Evolutionary conservation across 2,888 invertebrate genomes (phyloP), one percentile per base, ranked within the genome.

Genomic region (Diaprepes abbreviatus): DNA sequence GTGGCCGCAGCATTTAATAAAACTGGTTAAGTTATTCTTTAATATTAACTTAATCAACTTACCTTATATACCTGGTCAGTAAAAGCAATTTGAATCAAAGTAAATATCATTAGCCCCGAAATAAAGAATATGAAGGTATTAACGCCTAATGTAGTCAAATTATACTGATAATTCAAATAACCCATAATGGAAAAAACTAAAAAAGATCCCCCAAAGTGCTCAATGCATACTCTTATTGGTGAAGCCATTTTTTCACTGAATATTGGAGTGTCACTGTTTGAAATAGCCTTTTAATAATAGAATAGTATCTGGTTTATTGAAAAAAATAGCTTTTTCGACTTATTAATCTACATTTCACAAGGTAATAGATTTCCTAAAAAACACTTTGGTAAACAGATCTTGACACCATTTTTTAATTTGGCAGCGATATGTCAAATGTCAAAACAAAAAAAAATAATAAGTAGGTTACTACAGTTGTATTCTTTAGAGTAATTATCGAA

Each of bases 101-200:
- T 43, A 31, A 55, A 55, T 17, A 72, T 63, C 60, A 67, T 58
- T 40, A 66, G 16, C n/a, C 55, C 59, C 4, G 69, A 35, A 64
- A 70, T 31, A n/a, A 58, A 45, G 45, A 74, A 75, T 59, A 73
- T 54, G 24, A 72, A 33, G 3, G 65, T 19, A 69, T 74, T 78
- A 19, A 65, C 58, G 5, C 62, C 52, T 10, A 76, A 43, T 55
- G 67, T 72, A 12, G 57, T 71, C 40, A 75, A 40, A 40, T 71
- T 64, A 28, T 73, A 73, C 55, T 74, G 74, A 24, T 74, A 69
- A 68, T 76, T 78, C 35, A 72, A 52, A 35, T 73, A 60, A 31
- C 73, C 73, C 55, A 77, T 68, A 21, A 73, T 33, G 40, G 73
- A 73, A 71, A 74, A 74, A 50, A 74, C 36, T n/a, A 71, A 48